phyloP scores from a whole-genome alignment of 1,140 invertebrate species.

The Drosophila trapezifrons region DNA sequence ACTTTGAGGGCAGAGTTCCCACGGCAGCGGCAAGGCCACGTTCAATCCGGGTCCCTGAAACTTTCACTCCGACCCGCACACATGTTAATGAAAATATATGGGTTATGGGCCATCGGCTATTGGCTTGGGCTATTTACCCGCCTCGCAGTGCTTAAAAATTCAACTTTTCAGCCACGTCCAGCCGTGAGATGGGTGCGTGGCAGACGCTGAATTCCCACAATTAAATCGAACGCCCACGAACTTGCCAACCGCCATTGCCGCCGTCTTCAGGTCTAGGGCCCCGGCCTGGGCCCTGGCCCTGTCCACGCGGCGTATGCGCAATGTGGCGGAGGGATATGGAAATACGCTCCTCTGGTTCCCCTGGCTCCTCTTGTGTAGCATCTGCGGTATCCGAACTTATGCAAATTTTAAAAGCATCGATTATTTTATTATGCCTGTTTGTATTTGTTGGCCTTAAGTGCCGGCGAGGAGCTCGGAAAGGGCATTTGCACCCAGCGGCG shows the following conservation, averaged over 20 bases:
- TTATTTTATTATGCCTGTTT: constrained; percentile 58
- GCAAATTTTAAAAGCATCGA: constrained; percentile 71
- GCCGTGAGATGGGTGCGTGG: constrained; percentile 44
- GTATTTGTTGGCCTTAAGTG: constrained; percentile 36
- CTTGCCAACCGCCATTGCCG: constrained; percentile 16
- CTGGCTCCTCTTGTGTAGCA: constrained; percentile 28
- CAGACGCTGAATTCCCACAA: constrained; percentile 68
- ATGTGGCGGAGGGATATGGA: constrained; percentile 39
- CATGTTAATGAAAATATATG: constrained; percentile 69
- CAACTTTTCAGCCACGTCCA: constrained; percentile 45
- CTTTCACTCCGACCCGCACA: constrained; percentile 33
- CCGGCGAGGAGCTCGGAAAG: constrained; percentile 1
- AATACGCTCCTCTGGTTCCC: constrained; percentile 14
- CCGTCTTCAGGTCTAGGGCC: constrained; percentile 34
- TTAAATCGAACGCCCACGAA: constrained; percentile 58
- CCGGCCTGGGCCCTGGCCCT: neutral
- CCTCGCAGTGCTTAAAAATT: constrained; percentile 47
- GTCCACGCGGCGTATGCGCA: constrained; percentile 56
- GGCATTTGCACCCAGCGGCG: constrained; percentile 12
- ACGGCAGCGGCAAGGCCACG: constrained; percentile 65
- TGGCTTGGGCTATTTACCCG: constrained; percentile 16
- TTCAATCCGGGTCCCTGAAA: constrained; percentile 38
- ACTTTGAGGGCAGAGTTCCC: constrained; percentile 54
- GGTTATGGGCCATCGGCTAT: neutral
- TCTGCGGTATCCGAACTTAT: constrained; percentile 64